Evolutionary conservation across 2,113 vertebrate genomes (phyloP).

Genomic region (Macaca mulatta): DNA sequence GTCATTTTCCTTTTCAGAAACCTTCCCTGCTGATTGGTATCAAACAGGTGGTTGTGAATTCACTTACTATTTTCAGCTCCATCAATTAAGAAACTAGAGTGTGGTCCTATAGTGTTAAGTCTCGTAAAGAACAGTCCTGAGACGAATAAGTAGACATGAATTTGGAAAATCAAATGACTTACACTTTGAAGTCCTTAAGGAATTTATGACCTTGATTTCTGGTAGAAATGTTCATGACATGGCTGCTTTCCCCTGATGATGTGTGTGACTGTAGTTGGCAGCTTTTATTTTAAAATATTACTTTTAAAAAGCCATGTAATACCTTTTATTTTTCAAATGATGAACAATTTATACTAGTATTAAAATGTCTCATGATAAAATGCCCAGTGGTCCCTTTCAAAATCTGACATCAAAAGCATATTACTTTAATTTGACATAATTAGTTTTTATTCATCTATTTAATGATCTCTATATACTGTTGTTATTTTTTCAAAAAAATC

Average conservation of each 20-base stretch:
- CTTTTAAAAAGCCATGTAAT: neutral
- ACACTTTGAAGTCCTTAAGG: neutral
- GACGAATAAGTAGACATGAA: neutral
- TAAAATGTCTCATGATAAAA: slow-evolving; percentile 2
- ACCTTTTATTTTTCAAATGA: slow-evolving; percentile 14
- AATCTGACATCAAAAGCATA: slow-evolving; percentile 26
- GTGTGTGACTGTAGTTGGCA: neutral
- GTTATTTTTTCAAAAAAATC: neutral
- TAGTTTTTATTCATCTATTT: slow-evolving; percentile 1
- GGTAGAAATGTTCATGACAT: neutral
- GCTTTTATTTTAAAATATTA: neutral
- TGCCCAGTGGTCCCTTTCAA: neutral
- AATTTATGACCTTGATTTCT: neutral
- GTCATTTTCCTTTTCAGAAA: neutral
- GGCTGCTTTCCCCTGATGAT: neutral
- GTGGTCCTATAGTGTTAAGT: neutral
- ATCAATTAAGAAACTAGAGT: neutral
- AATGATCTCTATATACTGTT: neutral
- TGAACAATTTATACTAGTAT: neutral
- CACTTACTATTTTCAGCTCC: neutral
- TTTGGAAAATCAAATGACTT: neutral
- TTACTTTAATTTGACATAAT: slow-evolving; percentile 6
- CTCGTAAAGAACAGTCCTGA: neutral
- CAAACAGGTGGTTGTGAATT: neutral
- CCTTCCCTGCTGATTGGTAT: neutral